Evolutionary conservation across 2,797 vertebrate species (phyloP).

Genomic region (Sebastes taczanowskii): DNA sequence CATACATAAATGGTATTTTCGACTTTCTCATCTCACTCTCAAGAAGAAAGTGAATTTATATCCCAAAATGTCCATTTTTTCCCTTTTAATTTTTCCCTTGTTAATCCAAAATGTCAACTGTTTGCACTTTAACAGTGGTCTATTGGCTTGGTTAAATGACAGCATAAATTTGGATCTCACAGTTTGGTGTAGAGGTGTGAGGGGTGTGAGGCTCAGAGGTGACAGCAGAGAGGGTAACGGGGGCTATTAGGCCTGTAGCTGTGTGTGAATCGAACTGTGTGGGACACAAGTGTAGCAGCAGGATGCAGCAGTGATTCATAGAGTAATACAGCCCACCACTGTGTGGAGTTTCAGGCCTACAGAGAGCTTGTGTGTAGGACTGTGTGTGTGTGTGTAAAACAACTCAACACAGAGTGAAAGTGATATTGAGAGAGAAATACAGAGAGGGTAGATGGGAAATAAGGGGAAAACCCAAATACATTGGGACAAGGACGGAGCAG

Average conservation of each 20-base stretch:
- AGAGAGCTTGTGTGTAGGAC: slow-evolving; percentile 12
- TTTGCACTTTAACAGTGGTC: not conserved
- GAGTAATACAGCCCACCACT: slow-evolving; percentile 50
- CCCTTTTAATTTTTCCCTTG: not conserved
- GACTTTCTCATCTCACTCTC: not conserved
- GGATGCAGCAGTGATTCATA: slow-evolving; percentile 63
- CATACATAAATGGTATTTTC: not conserved
- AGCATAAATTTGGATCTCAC: slow-evolving; percentile 22
- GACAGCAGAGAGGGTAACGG: slow-evolving; percentile 27
- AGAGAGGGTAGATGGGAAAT: not conserved
- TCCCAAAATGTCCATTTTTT: not conserved
- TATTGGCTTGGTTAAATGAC: not conserved
- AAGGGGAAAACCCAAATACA: not conserved
- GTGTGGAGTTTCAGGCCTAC: slow-evolving; percentile 43
- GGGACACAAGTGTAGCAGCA: slow-evolving; percentile 54
- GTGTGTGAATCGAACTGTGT: slow-evolving; percentile 51
- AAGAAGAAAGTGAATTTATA: not conserved
- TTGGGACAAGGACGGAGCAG: not conserved
- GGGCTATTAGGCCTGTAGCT: slow-evolving; percentile 35
- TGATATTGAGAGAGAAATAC: not conserved
- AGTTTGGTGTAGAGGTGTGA: slow-evolving; percentile 39
- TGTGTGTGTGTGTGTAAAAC: not conserved
- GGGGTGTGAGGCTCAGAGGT: slow-evolving; percentile 35
- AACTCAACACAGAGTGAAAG: not conserved
- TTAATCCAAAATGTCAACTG: not conserved